Evolutionary conservation across 1,140 invertebrate genomes (phyloP).

Genomic region (Drosophila murphyi): DNA sequence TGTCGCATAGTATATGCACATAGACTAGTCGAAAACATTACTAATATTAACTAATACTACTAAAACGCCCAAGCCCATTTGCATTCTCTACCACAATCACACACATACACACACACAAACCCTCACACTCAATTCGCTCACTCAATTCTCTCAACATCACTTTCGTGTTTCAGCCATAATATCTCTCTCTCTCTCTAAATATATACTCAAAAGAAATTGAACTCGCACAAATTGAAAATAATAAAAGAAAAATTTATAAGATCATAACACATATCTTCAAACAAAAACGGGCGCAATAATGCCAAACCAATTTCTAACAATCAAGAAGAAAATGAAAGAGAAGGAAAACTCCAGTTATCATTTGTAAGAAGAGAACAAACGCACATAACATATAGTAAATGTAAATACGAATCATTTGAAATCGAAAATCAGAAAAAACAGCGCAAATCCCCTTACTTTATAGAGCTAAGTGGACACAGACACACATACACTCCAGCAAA

Average conservation of each 20-base stretch:
- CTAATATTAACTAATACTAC: slow-evolving; percentile 54
- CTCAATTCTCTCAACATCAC: slow-evolving; percentile 39
- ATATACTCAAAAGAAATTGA: slow-evolving; percentile 44
- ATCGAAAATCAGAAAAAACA: slow-evolving; percentile 36
- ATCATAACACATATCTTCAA: slow-evolving; percentile 81
- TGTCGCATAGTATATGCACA: slow-evolving; percentile 46
- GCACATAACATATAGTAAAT: slow-evolving; percentile 44
- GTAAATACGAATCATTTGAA: slow-evolving; percentile 61
- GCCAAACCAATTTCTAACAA: slow-evolving; percentile 62
- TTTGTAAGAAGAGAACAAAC: slow-evolving; percentile 45
- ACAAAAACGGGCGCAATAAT: slow-evolving; percentile 26
- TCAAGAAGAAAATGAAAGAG: slow-evolving; percentile 46
- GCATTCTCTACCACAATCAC: slow-evolving; percentile 32
- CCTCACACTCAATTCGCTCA: slow-evolving; percentile 39
- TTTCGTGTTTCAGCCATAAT: slow-evolving; percentile 57
- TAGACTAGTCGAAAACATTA: slow-evolving; percentile 57
- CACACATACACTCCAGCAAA: slow-evolving; percentile 24
- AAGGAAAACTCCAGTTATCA: slow-evolving; percentile 46
- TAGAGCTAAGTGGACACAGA: slow-evolving; percentile 69
- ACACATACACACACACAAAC: slow-evolving; percentile 37
- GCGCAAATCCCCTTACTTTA: slow-evolving; percentile 76
- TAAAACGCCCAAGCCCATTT: slow-evolving; percentile 48
- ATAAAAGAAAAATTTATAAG: slow-evolving; percentile 56
- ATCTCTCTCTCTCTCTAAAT: slow-evolving; percentile 27
- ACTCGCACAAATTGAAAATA: slow-evolving; percentile 65